Evolutionary conservation across 1,140 invertebrate species (phyloP).

Genomic region (Pachypsylla venusta): DNA sequence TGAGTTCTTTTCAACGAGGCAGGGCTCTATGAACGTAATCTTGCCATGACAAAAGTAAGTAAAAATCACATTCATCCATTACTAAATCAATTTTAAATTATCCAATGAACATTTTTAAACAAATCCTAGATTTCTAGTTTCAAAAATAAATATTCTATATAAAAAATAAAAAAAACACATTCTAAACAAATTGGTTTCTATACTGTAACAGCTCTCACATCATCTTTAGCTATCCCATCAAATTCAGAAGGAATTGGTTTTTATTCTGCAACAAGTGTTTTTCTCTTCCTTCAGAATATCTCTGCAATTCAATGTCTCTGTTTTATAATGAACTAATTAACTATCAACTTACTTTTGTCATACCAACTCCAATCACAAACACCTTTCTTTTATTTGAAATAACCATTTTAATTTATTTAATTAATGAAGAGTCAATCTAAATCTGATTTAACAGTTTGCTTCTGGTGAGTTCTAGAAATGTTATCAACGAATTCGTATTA

Average conservation of each 20-base stretch:
- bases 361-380: conserved; percentile 89
- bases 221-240: neutral
- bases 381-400: conserved; percentile 36
- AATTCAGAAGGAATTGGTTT: neutral
- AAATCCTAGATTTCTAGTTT: too few species aligned
- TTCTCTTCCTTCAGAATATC: neutral
- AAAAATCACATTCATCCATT: too few species aligned
- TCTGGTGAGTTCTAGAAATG: too few species aligned
- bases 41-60: too few species aligned
- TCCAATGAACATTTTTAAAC: too few species aligned
- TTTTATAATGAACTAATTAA: neutral
- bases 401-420: conserved; percentile 11
- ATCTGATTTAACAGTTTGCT: too few species aligned
- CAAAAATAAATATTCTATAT: too few species aligned
- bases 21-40: too few species aligned
- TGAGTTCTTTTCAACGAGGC: too few species aligned
- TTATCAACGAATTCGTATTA: too few species aligned
- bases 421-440: too few species aligned
- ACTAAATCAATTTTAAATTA: too few species aligned
- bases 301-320: neutral
- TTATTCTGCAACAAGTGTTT: neutral
- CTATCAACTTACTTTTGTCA: conserved; percentile 63
- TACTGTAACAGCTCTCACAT: neutral
- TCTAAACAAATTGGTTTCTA: neutral
- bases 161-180: neutral